Conservation (phyloP, 1,140 invertebrate genomes). For the Magallana angulata region DNA sequence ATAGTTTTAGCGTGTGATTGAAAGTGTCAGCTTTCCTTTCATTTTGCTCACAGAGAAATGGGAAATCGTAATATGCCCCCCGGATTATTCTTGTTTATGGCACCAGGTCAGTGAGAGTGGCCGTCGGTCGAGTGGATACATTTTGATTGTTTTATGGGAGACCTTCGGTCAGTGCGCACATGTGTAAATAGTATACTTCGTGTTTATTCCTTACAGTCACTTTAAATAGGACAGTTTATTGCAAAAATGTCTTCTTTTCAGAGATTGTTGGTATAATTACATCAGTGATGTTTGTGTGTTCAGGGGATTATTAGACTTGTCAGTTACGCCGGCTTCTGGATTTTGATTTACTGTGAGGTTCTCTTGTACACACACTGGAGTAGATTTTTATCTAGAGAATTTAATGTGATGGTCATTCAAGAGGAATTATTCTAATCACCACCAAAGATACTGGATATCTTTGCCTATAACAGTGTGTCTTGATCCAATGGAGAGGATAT, state of each 20-base stretch:
- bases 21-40: slow-evolving; percentile 32
- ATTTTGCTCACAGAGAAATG: slow-evolving; percentile 20
- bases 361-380: not conserved
- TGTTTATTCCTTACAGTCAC: slow-evolving; percentile 19
- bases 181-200: slow-evolving; percentile 26
- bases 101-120: not conserved
- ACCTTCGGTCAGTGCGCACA: not conserved
- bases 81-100: slow-evolving; percentile 29
- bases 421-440: slow-evolving; percentile 9
- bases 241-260: not conserved
- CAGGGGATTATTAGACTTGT: slow-evolving; percentile 14
- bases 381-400: slow-evolving; percentile 22
- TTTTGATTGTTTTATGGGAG: slow-evolving; percentile 5
- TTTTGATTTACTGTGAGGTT: not conserved
- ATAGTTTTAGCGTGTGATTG: slow-evolving; percentile 36
- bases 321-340: slow-evolving; percentile 5
- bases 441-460: slow-evolving; percentile 10
- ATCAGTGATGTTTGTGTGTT: slow-evolving; percentile 21
- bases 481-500: not conserved
- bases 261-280: slow-evolving; percentile 17
- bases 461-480: not conserved
- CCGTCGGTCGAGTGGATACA: slow-evolving; percentile 14
- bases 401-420: slow-evolving; percentile 30
- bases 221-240: slow-evolving; percentile 32
- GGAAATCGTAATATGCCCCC: slow-evolving; percentile 24